Percentiles rank a stretch among this genome's conserved stretches.
Conservation (phyloP, 2,113 vertebrate species). For the Hyla sarda region DNA sequence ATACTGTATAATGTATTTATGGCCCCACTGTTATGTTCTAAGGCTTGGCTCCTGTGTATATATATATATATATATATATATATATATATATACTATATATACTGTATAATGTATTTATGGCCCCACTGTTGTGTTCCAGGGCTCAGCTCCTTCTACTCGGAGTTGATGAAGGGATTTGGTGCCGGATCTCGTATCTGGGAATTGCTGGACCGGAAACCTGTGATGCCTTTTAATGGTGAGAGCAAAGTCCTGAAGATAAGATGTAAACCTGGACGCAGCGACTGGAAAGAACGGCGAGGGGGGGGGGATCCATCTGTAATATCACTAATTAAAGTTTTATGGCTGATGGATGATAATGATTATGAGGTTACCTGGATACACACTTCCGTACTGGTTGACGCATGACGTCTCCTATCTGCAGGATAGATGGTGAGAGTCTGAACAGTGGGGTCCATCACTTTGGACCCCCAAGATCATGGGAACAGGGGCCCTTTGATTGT, state of each 20-base stretch:
- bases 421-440: too few relatives aligned
- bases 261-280: neutral
- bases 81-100: too few relatives aligned
- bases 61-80: too few relatives aligned
- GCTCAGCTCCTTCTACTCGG: constrained; percentile 95
- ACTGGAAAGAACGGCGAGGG: neutral
- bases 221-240: constrained; percentile 85
- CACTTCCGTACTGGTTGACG: too few relatives aligned
- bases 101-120: neutral
- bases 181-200: constrained; percentile 94
- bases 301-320: neutral
- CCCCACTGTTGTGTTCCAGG: constrained; percentile 71
- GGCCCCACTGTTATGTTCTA: too few relatives aligned
- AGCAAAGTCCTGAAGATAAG: neutral
- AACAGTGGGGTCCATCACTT: too few relatives aligned
- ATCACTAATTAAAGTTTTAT: neutral
- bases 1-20: too few relatives aligned
- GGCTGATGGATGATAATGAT: neutral
- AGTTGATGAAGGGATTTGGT: constrained; percentile 96
- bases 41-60: too few relatives aligned
- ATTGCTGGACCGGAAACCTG: constrained; percentile 87
- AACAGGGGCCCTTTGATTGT: too few relatives aligned
- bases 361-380: too few relatives aligned
- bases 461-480: too few relatives aligned
- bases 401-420: too few relatives aligned